A percentile compares a stretch with the other conserved stretches of the same genome.
These are phyloP conservation scores for Poicephalus gulielmi DNA, from an alignment of 2,113 vertebrate species.

Conservation along the genomic window DNA sequence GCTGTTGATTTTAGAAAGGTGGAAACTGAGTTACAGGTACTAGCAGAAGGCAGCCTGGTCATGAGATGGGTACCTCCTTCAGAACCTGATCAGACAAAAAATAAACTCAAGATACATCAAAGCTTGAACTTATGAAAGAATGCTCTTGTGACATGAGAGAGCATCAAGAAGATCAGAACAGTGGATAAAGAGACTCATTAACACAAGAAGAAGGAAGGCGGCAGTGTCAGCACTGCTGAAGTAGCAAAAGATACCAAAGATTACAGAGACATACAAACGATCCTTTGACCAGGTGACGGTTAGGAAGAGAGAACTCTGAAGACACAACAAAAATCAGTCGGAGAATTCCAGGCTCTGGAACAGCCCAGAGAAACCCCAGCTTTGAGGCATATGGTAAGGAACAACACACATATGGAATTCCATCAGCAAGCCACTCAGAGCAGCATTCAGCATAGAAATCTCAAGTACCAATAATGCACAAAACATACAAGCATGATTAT, in stretches of 20 bases:
- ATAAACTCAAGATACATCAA: background rate
- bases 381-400: rapidly evolving
- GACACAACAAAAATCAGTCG: rapidly evolving
- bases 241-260: background rate
- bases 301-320: background rate
- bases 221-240: background rate
- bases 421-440: background rate
- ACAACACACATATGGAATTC: background rate
- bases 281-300: background rate
- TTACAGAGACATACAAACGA: background rate
- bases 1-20: background rate
- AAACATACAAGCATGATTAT: background rate
- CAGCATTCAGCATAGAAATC: background rate
- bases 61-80: background rate
- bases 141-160: background rate
- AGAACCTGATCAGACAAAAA: background rate
- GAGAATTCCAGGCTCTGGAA: background rate
- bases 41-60: background rate
- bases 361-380: background rate
- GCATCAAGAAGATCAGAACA: background rate
- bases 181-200: background rate
- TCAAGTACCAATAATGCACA: background rate
- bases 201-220: background rate
- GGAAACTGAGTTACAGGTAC: background rate
- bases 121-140: background rate